phyloP scores from a whole-genome alignment of 1,140 invertebrate genomes.

The Drosophila aff. region DNA sequence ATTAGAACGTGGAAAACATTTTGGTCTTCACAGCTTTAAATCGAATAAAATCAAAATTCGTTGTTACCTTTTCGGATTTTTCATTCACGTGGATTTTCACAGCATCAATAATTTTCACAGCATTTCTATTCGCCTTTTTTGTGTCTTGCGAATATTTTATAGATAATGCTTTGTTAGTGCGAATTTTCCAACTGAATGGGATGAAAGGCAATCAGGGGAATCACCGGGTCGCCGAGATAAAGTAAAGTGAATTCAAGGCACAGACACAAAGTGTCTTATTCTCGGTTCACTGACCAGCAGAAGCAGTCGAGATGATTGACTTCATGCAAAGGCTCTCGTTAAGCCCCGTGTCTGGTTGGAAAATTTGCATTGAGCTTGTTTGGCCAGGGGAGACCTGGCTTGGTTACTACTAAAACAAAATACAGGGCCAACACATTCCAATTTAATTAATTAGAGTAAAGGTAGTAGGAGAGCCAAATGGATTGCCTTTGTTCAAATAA shows the following conservation, averaged over 20 bases:
- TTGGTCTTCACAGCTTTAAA: neutral
- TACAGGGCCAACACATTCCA: conserved; percentile 14
- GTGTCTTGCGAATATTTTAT: conserved; percentile 6
- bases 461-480: neutral
- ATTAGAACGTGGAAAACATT: neutral
- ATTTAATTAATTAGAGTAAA: conserved; percentile 53
- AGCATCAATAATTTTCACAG: conserved; percentile 9
- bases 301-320: conserved; percentile 31
- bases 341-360: conserved; percentile 31
- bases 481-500: conserved; percentile 26
- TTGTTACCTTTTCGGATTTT: neutral
- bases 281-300: conserved; percentile 39
- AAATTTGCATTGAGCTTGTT: conserved; percentile 40
- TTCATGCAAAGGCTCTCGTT: conserved; percentile 46
- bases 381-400: conserved; percentile 3
- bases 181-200: conserved; percentile 35
- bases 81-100: neutral
- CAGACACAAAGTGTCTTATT: conserved; percentile 34
- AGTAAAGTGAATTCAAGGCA: conserved; percentile 8
- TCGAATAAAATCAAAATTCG: neutral
- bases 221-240: conserved; percentile 13
- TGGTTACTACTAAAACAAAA: conserved; percentile 8
- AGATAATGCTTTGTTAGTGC: conserved; percentile 26
- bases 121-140: neutral
- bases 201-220: conserved; percentile 47